Conservation (phyloP, 2,888 invertebrate genomes). For the Maniola hyperantus region DNA sequence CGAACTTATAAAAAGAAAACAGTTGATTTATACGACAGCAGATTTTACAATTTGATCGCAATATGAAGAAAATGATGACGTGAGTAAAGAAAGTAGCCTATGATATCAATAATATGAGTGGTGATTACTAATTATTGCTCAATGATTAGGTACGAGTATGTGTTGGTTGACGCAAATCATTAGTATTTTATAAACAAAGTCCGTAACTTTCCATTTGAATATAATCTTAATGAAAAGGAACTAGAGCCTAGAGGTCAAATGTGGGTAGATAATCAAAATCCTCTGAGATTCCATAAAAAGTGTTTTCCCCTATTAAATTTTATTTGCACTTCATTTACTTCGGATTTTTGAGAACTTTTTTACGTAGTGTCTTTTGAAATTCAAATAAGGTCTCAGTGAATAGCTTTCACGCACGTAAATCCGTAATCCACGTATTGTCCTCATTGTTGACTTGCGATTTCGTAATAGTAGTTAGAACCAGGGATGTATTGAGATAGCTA, state of each 20-base stretch:
- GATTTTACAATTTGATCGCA: too few relatives aligned
- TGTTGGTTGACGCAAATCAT: not conserved
- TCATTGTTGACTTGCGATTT: too few relatives aligned
- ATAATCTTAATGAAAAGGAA: conserved; percentile 2
- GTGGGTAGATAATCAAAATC: not conserved
- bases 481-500: too few relatives aligned
- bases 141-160: not conserved
- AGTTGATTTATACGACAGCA: too few relatives aligned
- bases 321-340: too few relatives aligned
- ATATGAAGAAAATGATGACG: not conserved
- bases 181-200: conserved; percentile 3
- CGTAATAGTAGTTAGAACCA: too few relatives aligned
- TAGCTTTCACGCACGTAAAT: not conserved
- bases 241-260: not conserved
- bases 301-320: too few relatives aligned
- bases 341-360: too few relatives aligned
- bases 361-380: not conserved
- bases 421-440: too few relatives aligned
- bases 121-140: not conserved
- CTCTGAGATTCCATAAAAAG: not conserved
- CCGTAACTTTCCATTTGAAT: conserved; percentile 9
- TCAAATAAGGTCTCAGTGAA: not conserved
- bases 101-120: conserved; percentile 7
- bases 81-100: not conserved
- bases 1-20: too few relatives aligned